Percentiles rank a stretch among this genome's conserved stretches.
phyloP scores from a whole-genome alignment of 2,797 vertebrate genomes.

The Microchirus variegatus region DNA sequence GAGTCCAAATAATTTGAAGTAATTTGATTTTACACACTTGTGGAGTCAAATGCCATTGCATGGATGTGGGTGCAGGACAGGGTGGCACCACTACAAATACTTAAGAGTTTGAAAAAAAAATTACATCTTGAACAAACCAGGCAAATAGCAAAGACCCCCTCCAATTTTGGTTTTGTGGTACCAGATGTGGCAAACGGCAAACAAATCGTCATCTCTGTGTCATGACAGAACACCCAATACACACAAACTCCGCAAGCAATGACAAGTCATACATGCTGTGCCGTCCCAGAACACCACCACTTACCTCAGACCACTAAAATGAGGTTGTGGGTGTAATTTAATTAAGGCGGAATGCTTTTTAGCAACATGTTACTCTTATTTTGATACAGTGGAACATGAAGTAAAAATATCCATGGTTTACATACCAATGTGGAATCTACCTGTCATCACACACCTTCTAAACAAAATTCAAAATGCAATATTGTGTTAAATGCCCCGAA shows the following conservation, averaged over 20 bases:
- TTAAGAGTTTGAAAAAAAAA: conserved; percentile 1
- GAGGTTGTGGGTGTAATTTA: conserved; percentile 14
- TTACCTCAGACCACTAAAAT: conserved; percentile 31
- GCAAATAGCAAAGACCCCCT: not conserved
- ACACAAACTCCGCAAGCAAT: conserved; percentile 19
- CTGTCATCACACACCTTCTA: conserved; percentile 14
- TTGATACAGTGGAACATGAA: conserved; percentile 18
- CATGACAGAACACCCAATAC: conserved; percentile 38
- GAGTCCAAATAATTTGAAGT: conserved; percentile 3
- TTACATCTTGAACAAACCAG: conserved; percentile 13
- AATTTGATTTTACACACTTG: conserved; percentile 3
- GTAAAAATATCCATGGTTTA: not conserved
- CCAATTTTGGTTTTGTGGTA: conserved; percentile 8
- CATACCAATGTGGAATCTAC: not conserved
- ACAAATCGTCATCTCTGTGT: conserved; percentile 24
- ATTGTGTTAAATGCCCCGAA: conserved; percentile 6
- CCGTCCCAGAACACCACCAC: conserved; percentile 30
- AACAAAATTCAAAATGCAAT: not conserved
- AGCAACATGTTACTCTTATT: conserved; percentile 23
- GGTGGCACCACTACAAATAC: no score
- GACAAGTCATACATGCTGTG: conserved; percentile 27
- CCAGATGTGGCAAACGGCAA: conserved; percentile 19
- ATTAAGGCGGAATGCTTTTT: conserved; percentile 8
- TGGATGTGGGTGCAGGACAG: no score
- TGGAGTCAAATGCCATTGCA: conserved; percentile 4